Percentiles rank a stretch among this genome's conserved stretches.
Conservation (phyloP, 2,888 invertebrate species). For the Caenorhabditis drosophilae region DNA sequence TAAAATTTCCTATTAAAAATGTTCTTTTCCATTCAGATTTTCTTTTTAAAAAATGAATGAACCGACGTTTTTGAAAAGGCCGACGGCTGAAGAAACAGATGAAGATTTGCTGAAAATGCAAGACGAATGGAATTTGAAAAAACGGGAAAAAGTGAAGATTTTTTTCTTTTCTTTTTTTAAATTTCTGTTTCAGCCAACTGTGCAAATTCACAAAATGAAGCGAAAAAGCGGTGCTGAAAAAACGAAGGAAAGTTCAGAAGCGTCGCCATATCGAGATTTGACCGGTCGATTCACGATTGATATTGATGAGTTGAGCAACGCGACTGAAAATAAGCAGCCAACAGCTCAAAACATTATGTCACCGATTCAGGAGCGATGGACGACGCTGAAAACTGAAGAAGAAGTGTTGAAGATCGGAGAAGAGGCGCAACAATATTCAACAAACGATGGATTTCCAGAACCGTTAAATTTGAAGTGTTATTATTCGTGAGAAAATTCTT, state of each 20-base stretch:
- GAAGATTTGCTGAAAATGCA: conserved; percentile 49
- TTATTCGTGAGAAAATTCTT: conserved; percentile 9
- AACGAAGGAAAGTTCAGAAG: conserved; percentile 10
- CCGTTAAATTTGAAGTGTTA: conserved; percentile 54
- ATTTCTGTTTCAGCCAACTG: conserved; percentile 7
- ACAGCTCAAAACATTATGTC: conserved; percentile 18
- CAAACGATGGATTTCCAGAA: conserved; percentile 62
- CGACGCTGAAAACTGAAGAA: conserved; percentile 38
- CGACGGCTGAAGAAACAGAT: conserved; percentile 42
- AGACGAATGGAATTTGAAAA: conserved; percentile 28
- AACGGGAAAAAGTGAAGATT: conserved; percentile 7
- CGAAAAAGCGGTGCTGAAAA: too few relatives aligned
- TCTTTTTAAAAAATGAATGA: conserved; percentile 8
- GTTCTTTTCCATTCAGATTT: background rate
- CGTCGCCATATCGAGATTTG: too few relatives aligned
- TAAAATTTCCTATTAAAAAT: too few relatives aligned
- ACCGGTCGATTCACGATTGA: conserved; percentile 39
- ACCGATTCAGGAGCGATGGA: conserved; percentile 7
- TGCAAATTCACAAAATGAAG: conserved; percentile 24
- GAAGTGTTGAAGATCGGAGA: conserved; percentile 13
- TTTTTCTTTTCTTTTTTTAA: background rate
- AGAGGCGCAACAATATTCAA: too few relatives aligned
- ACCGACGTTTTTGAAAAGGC: conserved; percentile 30
- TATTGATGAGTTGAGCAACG: conserved; percentile 33
- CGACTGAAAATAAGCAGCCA: too few relatives aligned